Evolutionary conservation across 1,140 invertebrate genomes (phyloP).

Genomic region (Penaeus indicus): DNA sequence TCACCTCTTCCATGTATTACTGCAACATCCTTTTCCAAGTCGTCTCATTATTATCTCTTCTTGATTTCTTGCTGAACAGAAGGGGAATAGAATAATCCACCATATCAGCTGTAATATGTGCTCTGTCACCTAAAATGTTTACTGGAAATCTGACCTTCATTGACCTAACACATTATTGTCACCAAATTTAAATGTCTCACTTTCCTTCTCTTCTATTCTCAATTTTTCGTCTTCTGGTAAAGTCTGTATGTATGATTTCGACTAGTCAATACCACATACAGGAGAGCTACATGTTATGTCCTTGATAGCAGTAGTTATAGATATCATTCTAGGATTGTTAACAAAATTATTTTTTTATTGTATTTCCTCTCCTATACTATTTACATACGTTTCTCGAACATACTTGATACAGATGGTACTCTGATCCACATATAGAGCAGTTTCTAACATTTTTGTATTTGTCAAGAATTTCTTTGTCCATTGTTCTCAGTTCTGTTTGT

Average conservation of each 20-base stretch:
- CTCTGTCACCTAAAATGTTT: not conserved
- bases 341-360: too few relatives aligned
- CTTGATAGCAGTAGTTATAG: too few relatives aligned
- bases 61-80: slow-evolving; percentile 7
- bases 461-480: too few relatives aligned
- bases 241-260: not conserved
- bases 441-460: too few relatives aligned
- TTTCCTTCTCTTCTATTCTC: not conserved
- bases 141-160: not conserved
- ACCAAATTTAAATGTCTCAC: slow-evolving; percentile 18
- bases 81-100: not conserved
- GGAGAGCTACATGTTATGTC: too few relatives aligned
- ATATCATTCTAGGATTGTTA: too few relatives aligned
- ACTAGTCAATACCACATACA: not conserved
- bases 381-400: too few relatives aligned
- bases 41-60: not conserved
- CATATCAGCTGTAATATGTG: not conserved
- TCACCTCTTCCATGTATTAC: not conserved
- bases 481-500: too few relatives aligned
- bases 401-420: too few relatives aligned
- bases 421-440: too few relatives aligned
- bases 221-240: not conserved
- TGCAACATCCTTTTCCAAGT: not conserved
- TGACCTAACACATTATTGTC: not conserved
- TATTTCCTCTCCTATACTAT: too few relatives aligned